Evolutionary conservation across 2,113 vertebrate species (phyloP).

Genomic region (Trematomus loennbergii): DNA sequence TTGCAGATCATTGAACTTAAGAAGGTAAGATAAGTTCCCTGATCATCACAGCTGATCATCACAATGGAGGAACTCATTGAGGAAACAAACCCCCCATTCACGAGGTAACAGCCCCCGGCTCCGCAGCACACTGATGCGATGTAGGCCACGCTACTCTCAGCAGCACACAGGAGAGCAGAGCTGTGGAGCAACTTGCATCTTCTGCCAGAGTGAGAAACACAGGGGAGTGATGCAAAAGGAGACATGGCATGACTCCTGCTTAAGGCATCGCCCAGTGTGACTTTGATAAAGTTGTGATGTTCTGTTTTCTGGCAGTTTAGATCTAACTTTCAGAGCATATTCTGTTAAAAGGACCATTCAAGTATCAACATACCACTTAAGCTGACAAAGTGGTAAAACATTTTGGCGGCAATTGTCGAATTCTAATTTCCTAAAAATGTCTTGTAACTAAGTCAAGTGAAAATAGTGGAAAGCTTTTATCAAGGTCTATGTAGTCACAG

Average conservation of each 20-base stretch:
- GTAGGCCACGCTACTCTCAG: conserved; percentile 60
- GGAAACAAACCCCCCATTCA: conserved; percentile 56
- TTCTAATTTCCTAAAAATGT: neutral
- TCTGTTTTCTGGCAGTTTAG: neutral
- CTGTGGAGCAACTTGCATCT: conserved; percentile 42
- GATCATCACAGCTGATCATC: conserved; percentile 21
- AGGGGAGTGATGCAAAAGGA: conserved; percentile 20
- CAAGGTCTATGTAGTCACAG: neutral
- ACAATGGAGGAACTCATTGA: conserved; percentile 40
- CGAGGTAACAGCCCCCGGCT: conserved; percentile 43
- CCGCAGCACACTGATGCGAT: conserved; percentile 41
- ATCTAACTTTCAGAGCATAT: neutral
- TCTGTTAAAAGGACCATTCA: neutral
- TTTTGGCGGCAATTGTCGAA: neutral
- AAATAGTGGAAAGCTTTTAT: neutral
- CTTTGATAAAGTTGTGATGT: neutral
- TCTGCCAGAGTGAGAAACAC: conserved; percentile 50
- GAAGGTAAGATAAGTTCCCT: neutral
- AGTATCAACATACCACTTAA: neutral
- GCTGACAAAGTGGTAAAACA: neutral
- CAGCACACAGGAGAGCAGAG: conserved; percentile 27
- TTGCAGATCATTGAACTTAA: neutral
- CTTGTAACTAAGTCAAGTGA: neutral
- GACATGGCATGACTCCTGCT: neutral
- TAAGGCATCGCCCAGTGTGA: neutral